Conservation (phyloP, 2,888 invertebrate genomes). For the Plagodis pulveraria region DNA sequence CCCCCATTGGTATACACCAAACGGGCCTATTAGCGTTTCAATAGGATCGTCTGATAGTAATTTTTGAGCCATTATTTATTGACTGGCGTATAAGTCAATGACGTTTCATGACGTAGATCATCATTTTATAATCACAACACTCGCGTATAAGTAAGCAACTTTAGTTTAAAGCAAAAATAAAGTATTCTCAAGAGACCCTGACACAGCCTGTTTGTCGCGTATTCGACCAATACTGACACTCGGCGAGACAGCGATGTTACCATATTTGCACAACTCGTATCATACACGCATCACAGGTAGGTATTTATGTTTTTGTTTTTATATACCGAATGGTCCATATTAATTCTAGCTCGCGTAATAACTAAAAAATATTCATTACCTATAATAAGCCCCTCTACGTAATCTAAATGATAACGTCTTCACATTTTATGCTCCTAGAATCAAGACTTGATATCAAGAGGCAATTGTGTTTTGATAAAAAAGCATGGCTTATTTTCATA, state of each 20-base stretch:
- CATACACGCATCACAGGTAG: too few species aligned
- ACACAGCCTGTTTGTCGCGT: not conserved
- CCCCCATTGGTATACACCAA: conserved; percentile 83
- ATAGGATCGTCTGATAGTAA: conserved; percentile 50
- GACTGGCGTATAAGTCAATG: not conserved
- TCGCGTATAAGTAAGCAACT: not conserved
- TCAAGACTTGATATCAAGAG: not conserved
- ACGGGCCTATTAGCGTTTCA: conserved; percentile 78
- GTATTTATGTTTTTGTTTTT: too few species aligned
- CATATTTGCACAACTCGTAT: too few species aligned
- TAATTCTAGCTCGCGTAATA: too few species aligned
- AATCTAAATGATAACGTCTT: not conserved
- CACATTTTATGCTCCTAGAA: not conserved
- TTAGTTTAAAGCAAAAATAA: too few species aligned
- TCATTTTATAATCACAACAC: not conserved
- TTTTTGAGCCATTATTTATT: conserved; percentile 1
- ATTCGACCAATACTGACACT: not conserved
- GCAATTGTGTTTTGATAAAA: not conserved
- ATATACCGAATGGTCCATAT: too few species aligned
- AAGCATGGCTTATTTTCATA: not conserved
- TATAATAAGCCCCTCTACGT: too few species aligned
- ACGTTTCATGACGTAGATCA: too few species aligned
- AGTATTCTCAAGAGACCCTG: not conserved
- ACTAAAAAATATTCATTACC: too few species aligned
- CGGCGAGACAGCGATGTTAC: too few species aligned